These are phyloP conservation scores for Seira sanloemensis DNA, from an alignment of 2,888 invertebrate genomes.

Conservation along the genomic window DNA sequence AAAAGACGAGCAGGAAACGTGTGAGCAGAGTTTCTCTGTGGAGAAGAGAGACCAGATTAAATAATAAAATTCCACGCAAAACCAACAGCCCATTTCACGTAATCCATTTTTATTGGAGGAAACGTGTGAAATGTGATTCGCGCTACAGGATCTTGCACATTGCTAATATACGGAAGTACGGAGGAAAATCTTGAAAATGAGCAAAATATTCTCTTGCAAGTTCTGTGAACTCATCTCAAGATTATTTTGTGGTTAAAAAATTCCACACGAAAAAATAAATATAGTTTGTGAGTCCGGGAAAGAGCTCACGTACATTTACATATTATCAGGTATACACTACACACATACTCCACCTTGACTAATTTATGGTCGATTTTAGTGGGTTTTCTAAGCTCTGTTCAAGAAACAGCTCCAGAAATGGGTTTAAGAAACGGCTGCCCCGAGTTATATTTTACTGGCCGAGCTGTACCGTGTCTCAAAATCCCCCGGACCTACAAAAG, in stretches of 20 bases:
- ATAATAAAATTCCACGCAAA: neutral
- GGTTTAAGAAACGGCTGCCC: neutral
- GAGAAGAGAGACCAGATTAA: neutral
- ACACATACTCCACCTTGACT: slow-evolving; percentile 47
- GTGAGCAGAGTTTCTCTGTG: neutral
- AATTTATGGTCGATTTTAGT: slow-evolving; percentile 57
- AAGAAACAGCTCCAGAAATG: neutral
- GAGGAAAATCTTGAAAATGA: neutral
- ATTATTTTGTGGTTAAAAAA: neutral
- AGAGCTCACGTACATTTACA: neutral
- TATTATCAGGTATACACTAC: neutral
- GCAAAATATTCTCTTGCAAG: neutral
- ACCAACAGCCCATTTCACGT: neutral
- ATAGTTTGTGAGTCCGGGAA: neutral
- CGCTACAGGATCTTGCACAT: neutral
- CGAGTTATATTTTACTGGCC: no score
- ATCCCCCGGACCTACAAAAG: no score
- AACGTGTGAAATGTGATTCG: neutral
- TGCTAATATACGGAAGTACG: neutral
- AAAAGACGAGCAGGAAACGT: neutral
- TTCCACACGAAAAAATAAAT: neutral
- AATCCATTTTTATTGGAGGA: neutral
- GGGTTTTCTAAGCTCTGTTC: slow-evolving; percentile 30
- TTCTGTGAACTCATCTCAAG: neutral
- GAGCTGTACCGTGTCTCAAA: neutral